Conservation (phyloP, 2,888 invertebrate genomes). For the Athalia rosae region DNA sequence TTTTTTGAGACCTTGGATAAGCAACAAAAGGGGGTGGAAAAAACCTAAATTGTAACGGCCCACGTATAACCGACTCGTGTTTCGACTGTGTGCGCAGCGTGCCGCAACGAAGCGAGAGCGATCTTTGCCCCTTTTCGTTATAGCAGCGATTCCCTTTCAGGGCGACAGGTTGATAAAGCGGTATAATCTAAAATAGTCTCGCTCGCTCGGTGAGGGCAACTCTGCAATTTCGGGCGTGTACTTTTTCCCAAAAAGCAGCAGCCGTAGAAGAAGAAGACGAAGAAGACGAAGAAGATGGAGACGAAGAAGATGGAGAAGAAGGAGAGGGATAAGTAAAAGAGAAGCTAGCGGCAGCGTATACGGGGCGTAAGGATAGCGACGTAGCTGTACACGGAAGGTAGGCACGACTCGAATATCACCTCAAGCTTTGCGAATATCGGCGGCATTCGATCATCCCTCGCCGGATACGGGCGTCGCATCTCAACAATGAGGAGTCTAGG, state of each 20-base stretch:
- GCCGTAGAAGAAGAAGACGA: too few relatives aligned
- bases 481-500: slow-evolving; percentile 57
- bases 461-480: slow-evolving; percentile 64
- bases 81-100: not conserved
- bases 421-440: slow-evolving; percentile 60
- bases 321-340: too few relatives aligned
- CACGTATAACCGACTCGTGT: too few relatives aligned
- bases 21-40: too few relatives aligned
- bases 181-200: slow-evolving; percentile 36
- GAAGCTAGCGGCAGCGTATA: too few relatives aligned
- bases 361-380: too few relatives aligned
- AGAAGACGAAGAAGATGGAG: too few relatives aligned
- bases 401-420: slow-evolving; percentile 57
- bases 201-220: not conserved
- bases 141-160: slow-evolving; percentile 6
- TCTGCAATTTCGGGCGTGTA: slow-evolving; percentile 1
- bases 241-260: too few relatives aligned
- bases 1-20: too few relatives aligned
- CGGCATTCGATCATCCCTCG: slow-evolving; percentile 66
- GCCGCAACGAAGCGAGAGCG: not conserved
- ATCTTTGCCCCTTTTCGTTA: not conserved
- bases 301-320: too few relatives aligned
- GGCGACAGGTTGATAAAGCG: slow-evolving; percentile 31
- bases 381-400: not conserved
- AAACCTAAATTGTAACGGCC: too few relatives aligned